A percentile compares a stretch with the other conserved stretches of the same genome.
phyloP scores from a whole-genome alignment of 2,797 vertebrate species.

The Corythornis leucogaster region DNA sequence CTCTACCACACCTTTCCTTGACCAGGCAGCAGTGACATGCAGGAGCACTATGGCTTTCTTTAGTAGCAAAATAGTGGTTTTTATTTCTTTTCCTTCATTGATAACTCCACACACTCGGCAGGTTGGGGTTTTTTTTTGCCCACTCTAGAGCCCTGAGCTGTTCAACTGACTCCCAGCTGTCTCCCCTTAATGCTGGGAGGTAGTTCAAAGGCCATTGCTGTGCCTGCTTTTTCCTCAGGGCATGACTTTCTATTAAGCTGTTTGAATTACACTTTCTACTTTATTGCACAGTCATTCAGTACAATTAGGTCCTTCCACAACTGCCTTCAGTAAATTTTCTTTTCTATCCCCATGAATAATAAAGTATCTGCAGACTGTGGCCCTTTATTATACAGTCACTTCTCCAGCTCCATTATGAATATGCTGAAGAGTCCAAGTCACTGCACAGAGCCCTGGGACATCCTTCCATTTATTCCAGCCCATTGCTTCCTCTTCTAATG shows the following conservation, averaged over 20 bases:
- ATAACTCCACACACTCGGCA: background rate
- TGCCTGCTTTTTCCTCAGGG: background rate
- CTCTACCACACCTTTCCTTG: background rate
- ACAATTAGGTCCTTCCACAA: background rate
- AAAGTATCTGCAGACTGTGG: background rate
- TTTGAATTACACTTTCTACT: background rate
- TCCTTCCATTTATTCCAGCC: constrained; percentile 23
- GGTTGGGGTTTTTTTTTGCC: background rate
- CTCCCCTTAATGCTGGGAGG: background rate
- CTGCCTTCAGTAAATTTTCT: background rate
- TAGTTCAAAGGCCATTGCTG: background rate
- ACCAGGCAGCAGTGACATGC: background rate
- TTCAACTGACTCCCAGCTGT: background rate
- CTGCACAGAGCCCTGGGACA: background rate
- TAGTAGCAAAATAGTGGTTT: background rate
- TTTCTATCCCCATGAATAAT: background rate
- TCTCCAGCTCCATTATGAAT: background rate
- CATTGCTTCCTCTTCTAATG: constrained; percentile 14
- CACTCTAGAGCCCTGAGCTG: background rate
- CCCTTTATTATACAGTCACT: background rate
- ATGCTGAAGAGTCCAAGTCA: background rate
- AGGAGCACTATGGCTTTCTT: background rate
- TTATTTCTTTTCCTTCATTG: background rate
- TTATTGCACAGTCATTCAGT: background rate
- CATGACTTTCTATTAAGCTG: background rate